Conservation (phyloP, 2,113 vertebrate species). For the Poecile atricapillus region DNA sequence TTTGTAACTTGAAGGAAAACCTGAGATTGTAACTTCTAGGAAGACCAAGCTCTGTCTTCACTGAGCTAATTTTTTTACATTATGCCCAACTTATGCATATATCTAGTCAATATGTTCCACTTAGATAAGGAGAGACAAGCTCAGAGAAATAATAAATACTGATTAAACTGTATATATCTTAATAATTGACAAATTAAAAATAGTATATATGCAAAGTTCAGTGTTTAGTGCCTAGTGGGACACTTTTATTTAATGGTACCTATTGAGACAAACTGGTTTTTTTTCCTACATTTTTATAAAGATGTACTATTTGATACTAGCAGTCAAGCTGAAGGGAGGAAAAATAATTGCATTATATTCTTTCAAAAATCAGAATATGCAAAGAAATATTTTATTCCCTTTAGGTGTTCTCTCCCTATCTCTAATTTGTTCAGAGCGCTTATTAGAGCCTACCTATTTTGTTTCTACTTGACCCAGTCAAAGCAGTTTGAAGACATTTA, state of each 20-base stretch:
- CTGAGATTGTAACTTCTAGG: not conserved
- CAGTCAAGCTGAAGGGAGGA: not conserved
- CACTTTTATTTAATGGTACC: not conserved
- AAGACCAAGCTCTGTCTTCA: not conserved
- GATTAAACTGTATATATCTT: not conserved
- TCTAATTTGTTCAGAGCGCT: slow-evolving; percentile 63
- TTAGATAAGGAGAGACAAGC: not conserved
- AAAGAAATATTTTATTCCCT: slow-evolving; percentile 31
- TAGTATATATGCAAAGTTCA: not conserved
- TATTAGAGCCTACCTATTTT: slow-evolving; percentile 70
- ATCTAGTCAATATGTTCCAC: not conserved
- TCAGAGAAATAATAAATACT: not conserved
- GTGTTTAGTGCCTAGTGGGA: not conserved
- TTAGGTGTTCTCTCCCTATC: not conserved
- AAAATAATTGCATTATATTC: not conserved
- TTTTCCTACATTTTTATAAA: not conserved
- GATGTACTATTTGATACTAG: not conserved
- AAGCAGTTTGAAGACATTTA: slow-evolving; percentile 73
- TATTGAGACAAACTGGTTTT: not conserved
- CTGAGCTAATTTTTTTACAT: not conserved
- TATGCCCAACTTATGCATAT: not conserved
- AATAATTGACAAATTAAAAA: not conserved
- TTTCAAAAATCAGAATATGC: slow-evolving; percentile 41
- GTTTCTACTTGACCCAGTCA: slow-evolving; percentile 72
- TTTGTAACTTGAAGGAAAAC: not conserved